Evolutionary conservation across 2,113 vertebrate genomes (phyloP), one percentile per base, ranked within the genome.

Genomic region (Neolamprologus falcicula): DNA sequence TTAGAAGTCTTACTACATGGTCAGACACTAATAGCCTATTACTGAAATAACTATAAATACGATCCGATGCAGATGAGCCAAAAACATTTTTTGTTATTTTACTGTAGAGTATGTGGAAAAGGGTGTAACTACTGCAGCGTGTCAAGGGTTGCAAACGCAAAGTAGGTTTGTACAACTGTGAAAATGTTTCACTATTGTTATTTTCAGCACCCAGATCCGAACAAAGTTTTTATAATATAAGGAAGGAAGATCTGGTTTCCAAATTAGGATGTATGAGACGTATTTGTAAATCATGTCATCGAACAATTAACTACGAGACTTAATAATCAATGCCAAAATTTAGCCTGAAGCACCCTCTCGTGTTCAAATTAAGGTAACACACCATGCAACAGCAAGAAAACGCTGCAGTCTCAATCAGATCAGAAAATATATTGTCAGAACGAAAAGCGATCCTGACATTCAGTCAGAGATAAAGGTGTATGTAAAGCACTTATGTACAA

Each of bases 261-360:
- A 50, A 76, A 28, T 76, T 28, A 7, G 16, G 71, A 31, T 50
- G 40, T 5, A 17, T 47, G 16, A 50, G 24, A 31, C 4, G 45
- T 50, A 31, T 0, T 78, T 31, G 24, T 50, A 19, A 50, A 78
- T n/a, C 3, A 12, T 52, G 16, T 50, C 45, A 3, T 19, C 5
- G 17, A 78, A 52, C 26, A 33, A 52, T 8, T n/a, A 19, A 50
- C 73, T 76, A 16, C 1, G 2, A 45, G 9, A 7, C 42, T 50
- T 50, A 50, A 17, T 47, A 19, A 50, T 50, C 16, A 31, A 31
- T 28, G 21, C 9, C 42, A 31, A 37, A 42, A 17, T 81, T 63
- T 45, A 19, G 42, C n/a, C 53, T 90, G 33, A 35, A 89, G 80
- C 93, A 0, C 80, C 92, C 80, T 87, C 91, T 4, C 85, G 88